phyloP scores from a whole-genome alignment of 2,888 invertebrate species.

The Drosophila subquinaria region DNA sequence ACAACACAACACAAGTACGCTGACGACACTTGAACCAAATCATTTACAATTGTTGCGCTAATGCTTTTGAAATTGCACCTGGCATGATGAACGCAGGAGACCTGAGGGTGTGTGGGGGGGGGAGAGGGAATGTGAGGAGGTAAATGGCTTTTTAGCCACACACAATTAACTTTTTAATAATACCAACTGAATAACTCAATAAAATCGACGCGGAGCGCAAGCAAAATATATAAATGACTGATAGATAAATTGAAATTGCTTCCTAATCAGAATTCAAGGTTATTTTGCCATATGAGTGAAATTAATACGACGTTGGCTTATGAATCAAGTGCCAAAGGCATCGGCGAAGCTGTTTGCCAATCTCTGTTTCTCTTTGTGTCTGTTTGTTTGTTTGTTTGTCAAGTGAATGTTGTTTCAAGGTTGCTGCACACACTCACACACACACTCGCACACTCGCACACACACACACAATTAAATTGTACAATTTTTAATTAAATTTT shows the following conservation, averaged over 20 bases:
- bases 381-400: constrained; percentile 39
- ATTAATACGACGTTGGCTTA: constrained; percentile 71
- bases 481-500: constrained; percentile 69
- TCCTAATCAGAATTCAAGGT: constrained; percentile 80
- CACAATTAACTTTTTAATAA: constrained; percentile 74
- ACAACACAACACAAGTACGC: constrained; percentile 13
- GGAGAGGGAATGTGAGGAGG: no score
- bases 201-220: constrained; percentile 35
- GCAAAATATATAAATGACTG: constrained; percentile 58
- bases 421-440: constrained; percentile 53
- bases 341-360: constrained; percentile 61
- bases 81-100: constrained; percentile 5
- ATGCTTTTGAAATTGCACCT: constrained; percentile 61
- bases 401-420: constrained; percentile 71
- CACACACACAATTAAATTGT: constrained; percentile 50
- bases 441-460: constrained; percentile 36
- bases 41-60: constrained; percentile 65
- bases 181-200: constrained; percentile 64
- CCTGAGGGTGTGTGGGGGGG: not conserved
- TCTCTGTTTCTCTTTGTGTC: constrained; percentile 32
- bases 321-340: constrained; percentile 72
- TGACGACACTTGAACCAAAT: constrained; percentile 61
- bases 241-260: constrained; percentile 75
- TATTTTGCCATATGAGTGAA: constrained; percentile 72
- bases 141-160: constrained; percentile 60